Base-by-base conservation (phyloP, 2,797 vertebrate species). In the Octomys mimax region DNA sequence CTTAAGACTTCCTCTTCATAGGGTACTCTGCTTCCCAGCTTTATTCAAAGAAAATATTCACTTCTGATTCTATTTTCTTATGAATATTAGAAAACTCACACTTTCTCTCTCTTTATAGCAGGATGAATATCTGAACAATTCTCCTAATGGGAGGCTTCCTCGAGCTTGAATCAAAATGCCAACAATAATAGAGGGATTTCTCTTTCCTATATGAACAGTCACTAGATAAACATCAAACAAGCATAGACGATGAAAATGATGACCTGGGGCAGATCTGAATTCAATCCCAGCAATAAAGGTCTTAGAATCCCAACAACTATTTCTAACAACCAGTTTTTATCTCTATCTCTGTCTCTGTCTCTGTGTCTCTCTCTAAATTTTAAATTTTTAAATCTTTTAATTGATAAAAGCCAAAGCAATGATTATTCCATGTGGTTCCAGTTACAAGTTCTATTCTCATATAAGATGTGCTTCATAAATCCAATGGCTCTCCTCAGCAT, bases 1-100 rank as follows among this genome's bases (percentile, higher is more conserved):
- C 12, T 86, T 68, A 75, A 19, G 52, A 57, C 18, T 62, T 71
- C 52, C 4, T 13, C 28, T 59, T 85, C 57, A 26, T 46, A 66
- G 13, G 33, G 64, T 62, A 31, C 33, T 42, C 24, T 24, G 39
- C 14, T 85, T 79, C 64, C 62, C 2, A 18, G 14, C 9, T 87
- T 54, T 61, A 42, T 52, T 57, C 84, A 62, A 61, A 62, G 57
- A 87, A 92, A 71, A 73, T 1, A 24, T 68, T 79, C 68, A 39
- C 19, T 91, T 87, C 46, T 64, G 64, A 83, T 42, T 71, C 31
- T 10, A 42, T n/a, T 80, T 90, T 87, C 71, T 85, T 59, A 71
- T 66, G 46, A 97, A 59, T 13, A 5, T 93, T 70, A 91, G 62
- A 83, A 95, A 89, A 80, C 57, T 68, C 61, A 46, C 33, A 33